Evolutionary conservation across 2,797 vertebrate species (phyloP), one percentile per base, ranked within the genome.

Genomic region (Labroides dimidiatus): DNA sequence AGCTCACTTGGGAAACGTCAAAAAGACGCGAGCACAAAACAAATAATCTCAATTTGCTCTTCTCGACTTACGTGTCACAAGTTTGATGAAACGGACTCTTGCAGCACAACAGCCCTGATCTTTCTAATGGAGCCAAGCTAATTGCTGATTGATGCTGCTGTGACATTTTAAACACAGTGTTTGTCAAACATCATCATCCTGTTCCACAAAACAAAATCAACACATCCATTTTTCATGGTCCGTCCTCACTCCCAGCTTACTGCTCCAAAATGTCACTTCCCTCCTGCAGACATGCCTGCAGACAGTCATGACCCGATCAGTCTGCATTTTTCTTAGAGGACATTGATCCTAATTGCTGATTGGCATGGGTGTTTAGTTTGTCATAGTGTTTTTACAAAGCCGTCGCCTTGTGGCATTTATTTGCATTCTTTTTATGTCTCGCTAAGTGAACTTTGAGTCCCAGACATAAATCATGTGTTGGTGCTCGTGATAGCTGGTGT

Each of bases 391-490:
- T 77, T 81, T 80, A 84, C 80, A 84, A 39, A 4, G 37, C 33
- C 45, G 19, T 74, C 51, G 51, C 77, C 53, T 48, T 69, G 59
- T 85, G 85, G 45, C 71, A 85, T 87, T 85, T 81, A 81, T 83
- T 78, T 80, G 78, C 78, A 80, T 77, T 57, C 50, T 43, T 53
- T 84, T 83, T 75, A 61, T 55, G 71, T 77, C 70, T 77, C 54
- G 17, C 56, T 59, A 62, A 74, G 60, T 84, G 78, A 86, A 86
- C 84, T 80, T 74, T 81, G 70, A 75, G 59, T 77, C 85, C 45
- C 70, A 53, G 73, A 78, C 75, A 81, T 80, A 84, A 84, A 87
- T 87, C 76, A 85, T 71, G 66, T 67, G 66, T 77, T 63, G 54
- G 66, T 44, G 53, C 48, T 54, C 63, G 55, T 73, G 82, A 80